Evolutionary conservation across 2,797 vertebrate species (phyloP).

Genomic region (Pseudocheirus occidentalis): DNA sequence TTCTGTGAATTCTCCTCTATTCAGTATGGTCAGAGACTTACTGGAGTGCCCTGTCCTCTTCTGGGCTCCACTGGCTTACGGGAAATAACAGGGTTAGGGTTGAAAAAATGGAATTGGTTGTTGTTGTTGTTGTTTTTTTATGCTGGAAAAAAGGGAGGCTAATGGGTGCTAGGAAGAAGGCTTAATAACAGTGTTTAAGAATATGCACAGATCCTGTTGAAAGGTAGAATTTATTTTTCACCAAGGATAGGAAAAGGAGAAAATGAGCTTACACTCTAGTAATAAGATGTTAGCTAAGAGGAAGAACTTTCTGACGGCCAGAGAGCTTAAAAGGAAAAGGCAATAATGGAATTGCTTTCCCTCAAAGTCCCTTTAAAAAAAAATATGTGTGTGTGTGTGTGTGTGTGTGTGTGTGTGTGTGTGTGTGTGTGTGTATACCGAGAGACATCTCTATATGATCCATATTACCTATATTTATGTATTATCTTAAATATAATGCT

Average conservation of each 20-base stretch:
- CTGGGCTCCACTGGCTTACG: neutral
- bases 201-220: neutral
- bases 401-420: too few relatives aligned
- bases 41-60: neutral
- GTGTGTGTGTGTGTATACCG: too few relatives aligned
- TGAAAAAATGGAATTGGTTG: neutral
- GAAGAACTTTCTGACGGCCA: neutral
- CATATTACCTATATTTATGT: neutral
- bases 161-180: neutral
- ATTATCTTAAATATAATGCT: neutral
- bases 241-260: neutral
- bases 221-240: neutral
- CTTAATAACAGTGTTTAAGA: neutral
- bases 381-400: too few relatives aligned
- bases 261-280: neutral
- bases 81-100: neutral
- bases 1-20: neutral
- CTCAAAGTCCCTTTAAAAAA: neutral
- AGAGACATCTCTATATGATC: neutral
- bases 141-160: neutral
- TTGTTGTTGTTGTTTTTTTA: neutral
- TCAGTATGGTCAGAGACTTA: slow-evolving; percentile 3
- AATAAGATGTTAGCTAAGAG: neutral
- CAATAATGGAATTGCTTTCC: neutral
- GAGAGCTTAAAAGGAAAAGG: neutral